Percentiles rank a stretch among this genome's conserved stretches.
These are phyloP conservation scores for Phylloscopus whistleri DNA, from an alignment of 2,113 vertebrate genomes.

Conservation along the genomic window DNA sequence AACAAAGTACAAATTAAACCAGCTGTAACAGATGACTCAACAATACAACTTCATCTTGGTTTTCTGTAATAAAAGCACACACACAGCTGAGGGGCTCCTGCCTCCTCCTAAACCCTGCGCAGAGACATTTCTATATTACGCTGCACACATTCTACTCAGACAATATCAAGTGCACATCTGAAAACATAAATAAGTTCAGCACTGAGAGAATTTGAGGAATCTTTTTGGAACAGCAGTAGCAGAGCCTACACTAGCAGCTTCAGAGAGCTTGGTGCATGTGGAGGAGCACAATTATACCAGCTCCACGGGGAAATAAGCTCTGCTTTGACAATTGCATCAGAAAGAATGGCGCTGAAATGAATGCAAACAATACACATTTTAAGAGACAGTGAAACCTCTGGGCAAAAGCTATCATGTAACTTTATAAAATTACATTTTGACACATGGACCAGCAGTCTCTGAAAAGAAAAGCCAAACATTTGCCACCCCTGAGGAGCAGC, in stretches of 20 bases:
- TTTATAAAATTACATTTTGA: background rate
- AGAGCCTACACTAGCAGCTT: slow-evolving; percentile 39
- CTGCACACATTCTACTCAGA: slow-evolving; percentile 17
- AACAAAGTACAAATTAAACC: slow-evolving; percentile 40
- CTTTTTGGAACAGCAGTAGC: background rate
- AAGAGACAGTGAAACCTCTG: background rate
- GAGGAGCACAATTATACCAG: slow-evolving; percentile 2
- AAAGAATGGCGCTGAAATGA: background rate
- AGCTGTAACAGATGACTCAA: slow-evolving; percentile 17
- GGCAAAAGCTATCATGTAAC: background rate
- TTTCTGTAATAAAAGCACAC: slow-evolving; percentile 48
- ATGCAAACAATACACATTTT: background rate
- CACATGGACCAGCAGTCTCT: background rate
- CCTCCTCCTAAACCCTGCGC: slow-evolving; percentile 36
- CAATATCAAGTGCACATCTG: slow-evolving; percentile 34
- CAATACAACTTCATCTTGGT: background rate
- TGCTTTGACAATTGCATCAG: background rate
- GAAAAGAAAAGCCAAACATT: background rate
- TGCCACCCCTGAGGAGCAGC: background rate
- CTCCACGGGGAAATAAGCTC: background rate
- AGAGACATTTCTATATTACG: slow-evolving; percentile 2
- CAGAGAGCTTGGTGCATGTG: background rate
- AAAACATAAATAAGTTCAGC: slow-evolving; percentile 9
- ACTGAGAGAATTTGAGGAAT: background rate
- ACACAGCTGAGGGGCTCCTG: background rate